A percentile compares a stretch with the other conserved stretches of the same genome.
Conservation (phyloP, 1,140 invertebrate species). For the Mamestra configurata region DNA sequence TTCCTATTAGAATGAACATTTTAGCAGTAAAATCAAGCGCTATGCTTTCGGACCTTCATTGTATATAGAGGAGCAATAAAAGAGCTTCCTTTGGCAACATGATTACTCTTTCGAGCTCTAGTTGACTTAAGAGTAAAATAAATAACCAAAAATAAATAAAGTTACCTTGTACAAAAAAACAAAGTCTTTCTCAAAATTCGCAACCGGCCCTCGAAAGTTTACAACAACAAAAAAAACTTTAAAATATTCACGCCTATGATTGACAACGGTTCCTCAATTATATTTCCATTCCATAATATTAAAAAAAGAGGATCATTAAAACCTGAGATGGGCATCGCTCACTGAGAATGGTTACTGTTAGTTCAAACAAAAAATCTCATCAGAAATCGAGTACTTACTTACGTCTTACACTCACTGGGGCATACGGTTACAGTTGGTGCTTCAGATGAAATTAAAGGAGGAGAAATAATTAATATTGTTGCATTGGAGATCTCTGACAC, state of each 20-base stretch:
- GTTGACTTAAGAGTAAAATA: too few species aligned
- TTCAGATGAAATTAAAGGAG: neutral
- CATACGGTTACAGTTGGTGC: constrained; percentile 15
- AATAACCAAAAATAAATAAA: too few species aligned
- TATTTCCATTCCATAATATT: constrained; percentile 9
- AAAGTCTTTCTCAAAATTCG: neutral
- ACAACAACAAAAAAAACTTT: neutral
- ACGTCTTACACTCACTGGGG: constrained; percentile 22
- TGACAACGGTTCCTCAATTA: constrained; percentile 25
- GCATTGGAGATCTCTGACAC: too few species aligned
- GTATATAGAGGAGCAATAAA: too few species aligned
- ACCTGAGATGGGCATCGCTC: neutral
- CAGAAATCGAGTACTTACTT: constrained; percentile 15
- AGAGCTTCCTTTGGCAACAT: too few species aligned
- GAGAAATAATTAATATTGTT: too few species aligned
- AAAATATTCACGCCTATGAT: constrained; percentile 19
- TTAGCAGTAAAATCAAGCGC: too few species aligned
- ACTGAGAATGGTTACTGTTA: constrained; percentile 44
- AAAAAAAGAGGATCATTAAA: constrained; percentile 35
- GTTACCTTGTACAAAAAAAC: neutral
- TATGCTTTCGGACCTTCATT: too few species aligned
- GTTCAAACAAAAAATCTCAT: constrained; percentile 43
- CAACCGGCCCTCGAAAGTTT: neutral
- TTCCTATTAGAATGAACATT: too few species aligned
- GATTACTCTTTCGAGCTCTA: too few species aligned